Percentiles rank a stretch among this genome's conserved stretches.
These are phyloP conservation scores for Melipona beecheii DNA, from an alignment of 2,888 invertebrate genomes.

Conservation along the genomic window DNA sequence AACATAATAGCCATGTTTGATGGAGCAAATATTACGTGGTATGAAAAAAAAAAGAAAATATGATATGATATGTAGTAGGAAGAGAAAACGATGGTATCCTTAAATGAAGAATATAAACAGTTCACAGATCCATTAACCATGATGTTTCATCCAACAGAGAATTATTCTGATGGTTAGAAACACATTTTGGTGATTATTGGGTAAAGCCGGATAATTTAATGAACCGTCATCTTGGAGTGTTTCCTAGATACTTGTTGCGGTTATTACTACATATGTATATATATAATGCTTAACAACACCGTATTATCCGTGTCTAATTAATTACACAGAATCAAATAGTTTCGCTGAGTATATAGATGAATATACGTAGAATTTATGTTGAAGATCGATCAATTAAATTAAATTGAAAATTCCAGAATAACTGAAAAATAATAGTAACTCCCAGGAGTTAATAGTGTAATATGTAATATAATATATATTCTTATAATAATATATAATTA, in stretches of 20 bases:
- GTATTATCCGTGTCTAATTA: too few species aligned
- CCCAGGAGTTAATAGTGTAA: too few species aligned
- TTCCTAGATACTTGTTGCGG: not conserved
- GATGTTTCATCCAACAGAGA: not conserved
- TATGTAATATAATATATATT: too few species aligned
- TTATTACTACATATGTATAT: not conserved
- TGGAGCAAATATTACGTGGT: not conserved
- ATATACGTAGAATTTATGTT: too few species aligned
- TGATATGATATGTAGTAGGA: not conserved
- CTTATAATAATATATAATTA: not conserved
- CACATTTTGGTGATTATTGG: not conserved
- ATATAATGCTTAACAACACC: too few species aligned
- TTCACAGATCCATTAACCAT: not conserved
- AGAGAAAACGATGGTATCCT: constrained; percentile 11
- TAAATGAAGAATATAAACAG: not conserved
- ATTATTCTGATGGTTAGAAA: not conserved
- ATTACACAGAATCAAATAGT: too few species aligned
- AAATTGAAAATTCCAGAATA: too few species aligned
- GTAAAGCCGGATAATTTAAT: not conserved
- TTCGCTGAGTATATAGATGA: too few species aligned
- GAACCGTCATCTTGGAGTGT: not conserved
- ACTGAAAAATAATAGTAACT: too few species aligned
- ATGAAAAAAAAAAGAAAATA: not conserved
- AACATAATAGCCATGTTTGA: not conserved
- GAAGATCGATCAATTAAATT: too few species aligned